Conservation (phyloP, 2,888 invertebrate genomes). For the Orchesella flavescens region DNA sequence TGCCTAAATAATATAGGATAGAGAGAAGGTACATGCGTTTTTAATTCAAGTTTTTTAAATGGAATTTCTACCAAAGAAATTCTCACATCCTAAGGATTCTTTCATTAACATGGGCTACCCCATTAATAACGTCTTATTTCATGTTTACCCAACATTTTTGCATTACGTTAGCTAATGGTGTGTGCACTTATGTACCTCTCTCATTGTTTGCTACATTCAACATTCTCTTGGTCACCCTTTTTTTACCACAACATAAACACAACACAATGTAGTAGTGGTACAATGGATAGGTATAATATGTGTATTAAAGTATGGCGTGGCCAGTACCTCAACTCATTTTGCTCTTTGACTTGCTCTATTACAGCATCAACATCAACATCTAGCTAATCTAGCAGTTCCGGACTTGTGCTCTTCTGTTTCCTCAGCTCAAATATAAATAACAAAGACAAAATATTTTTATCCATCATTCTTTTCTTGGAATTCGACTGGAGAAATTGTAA, state of each 20-base stretch:
- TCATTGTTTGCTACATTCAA: conserved; percentile 16
- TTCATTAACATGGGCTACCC: conserved; percentile 47
- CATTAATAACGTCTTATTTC: conserved; percentile 34
- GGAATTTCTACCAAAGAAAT: conserved; percentile 27
- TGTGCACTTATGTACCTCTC: conserved; percentile 48
- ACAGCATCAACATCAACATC: too few species aligned
- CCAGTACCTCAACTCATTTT: conserved; percentile 3
- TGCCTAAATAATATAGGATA: too few species aligned
- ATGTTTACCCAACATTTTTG: neutral
- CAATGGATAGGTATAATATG: neutral
- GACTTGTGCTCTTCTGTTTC: conserved; percentile 15
- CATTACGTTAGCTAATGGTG: neutral
- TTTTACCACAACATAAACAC: conserved; percentile 1
- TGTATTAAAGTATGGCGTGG: conserved; percentile 38
- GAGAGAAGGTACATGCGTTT: too few species aligned
- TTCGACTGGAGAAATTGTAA: conserved; percentile 47
- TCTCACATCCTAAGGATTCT: conserved; percentile 63
- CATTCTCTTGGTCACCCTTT: conserved; percentile 48
- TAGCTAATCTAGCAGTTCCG: too few species aligned
- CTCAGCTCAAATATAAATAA: conserved; percentile 43
- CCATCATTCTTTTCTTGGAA: conserved; percentile 44
- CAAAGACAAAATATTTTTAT: neutral
- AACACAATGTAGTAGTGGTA: neutral
- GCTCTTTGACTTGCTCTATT: neutral
- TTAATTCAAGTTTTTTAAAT: neutral